Percentiles rank a stretch among this genome's conserved stretches.
phyloP scores from a whole-genome alignment of 2,888 invertebrate genomes.

The Apeira syringaria region DNA sequence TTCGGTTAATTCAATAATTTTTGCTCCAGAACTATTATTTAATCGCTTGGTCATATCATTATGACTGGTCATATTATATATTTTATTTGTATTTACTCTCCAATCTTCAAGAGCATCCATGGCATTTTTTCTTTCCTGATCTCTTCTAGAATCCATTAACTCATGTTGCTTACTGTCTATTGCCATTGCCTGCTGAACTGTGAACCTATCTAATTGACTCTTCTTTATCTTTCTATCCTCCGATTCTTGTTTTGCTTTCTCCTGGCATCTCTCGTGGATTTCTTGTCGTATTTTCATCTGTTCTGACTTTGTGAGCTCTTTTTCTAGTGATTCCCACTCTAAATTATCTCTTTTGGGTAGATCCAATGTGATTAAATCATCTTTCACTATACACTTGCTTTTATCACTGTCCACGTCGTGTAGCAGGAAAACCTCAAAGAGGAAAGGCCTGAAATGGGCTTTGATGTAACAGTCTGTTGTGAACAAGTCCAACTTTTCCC shows the following conservation, averaged over 20 bases:
- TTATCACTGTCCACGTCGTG: constrained; percentile 83
- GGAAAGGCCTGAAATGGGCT: constrained; percentile 87
- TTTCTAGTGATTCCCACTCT: constrained; percentile 84
- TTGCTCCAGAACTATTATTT: constrained; percentile 36
- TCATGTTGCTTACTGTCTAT: constrained; percentile 77
- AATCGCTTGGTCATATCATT: constrained; percentile 16
- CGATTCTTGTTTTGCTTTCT: constrained; percentile 76
- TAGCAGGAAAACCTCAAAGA: constrained; percentile 89
- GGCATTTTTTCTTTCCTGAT: constrained; percentile 84
- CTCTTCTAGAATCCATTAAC: constrained; percentile 85
- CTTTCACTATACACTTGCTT: constrained; percentile 86
- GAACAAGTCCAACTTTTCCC: constrained; percentile 87
- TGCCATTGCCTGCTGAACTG: constrained; percentile 76
- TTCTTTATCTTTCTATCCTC: constrained; percentile 80
- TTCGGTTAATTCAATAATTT: constrained; percentile 50
- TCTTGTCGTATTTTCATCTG: constrained; percentile 82
- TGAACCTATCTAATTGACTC: constrained; percentile 80
- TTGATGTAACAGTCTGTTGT: constrained; percentile 88
- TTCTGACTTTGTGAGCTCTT: constrained; percentile 80
- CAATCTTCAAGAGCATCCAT: constrained; percentile 87
- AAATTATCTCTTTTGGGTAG: constrained; percentile 83
- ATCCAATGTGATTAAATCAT: constrained; percentile 86
- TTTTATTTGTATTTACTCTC: constrained; percentile 53
- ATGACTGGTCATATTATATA: constrained; percentile 22
- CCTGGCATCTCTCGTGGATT: constrained; percentile 81